A percentile compares a stretch with the other conserved stretches of the same genome.
These are phyloP conservation scores for Cerastis leucographa DNA, from an alignment of 2,888 invertebrate genomes.

Conservation along the genomic window DNA sequence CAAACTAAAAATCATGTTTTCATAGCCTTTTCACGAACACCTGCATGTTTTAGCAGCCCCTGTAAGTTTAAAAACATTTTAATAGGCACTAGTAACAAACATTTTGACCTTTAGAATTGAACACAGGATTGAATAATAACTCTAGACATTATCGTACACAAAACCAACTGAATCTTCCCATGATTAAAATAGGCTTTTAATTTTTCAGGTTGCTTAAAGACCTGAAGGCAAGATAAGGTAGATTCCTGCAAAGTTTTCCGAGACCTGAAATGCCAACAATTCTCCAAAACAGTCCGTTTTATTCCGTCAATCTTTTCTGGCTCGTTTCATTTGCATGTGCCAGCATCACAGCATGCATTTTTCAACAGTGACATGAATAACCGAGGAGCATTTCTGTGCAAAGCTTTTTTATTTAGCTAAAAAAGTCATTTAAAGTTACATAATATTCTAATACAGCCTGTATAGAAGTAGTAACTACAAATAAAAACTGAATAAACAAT, in stretches of 20 bases:
- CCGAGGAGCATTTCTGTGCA: constrained; percentile 16
- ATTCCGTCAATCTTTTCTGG: constrained; percentile 28
- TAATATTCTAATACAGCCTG: background rate
- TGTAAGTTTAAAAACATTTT: too few relatives aligned
- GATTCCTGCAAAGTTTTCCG: background rate
- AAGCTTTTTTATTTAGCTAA: constrained; percentile 27
- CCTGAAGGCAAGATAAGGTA: background rate
- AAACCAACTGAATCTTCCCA: background rate
- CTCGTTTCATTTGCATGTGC: constrained; percentile 45
- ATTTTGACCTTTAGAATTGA: too few relatives aligned
- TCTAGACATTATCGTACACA: background rate
- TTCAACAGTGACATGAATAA: constrained; percentile 55
- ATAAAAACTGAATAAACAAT: background rate
- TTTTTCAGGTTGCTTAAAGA: background rate
- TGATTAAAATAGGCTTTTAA: background rate
- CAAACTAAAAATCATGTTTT: background rate
- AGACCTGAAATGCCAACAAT: background rate
- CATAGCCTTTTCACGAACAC: background rate
- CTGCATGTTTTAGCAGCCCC: background rate
- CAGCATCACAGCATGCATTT: constrained; percentile 55
- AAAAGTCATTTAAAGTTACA: constrained; percentile 7
- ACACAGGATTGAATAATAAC: too few relatives aligned
- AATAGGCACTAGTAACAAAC: too few relatives aligned
- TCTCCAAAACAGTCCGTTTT: constrained; percentile 20
- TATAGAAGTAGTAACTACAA: background rate